A percentile compares a stretch with the other conserved stretches of the same genome.
Evolutionary conservation across 2,113 vertebrate species (phyloP).

Genomic region (Lanius ludovicianus): DNA sequence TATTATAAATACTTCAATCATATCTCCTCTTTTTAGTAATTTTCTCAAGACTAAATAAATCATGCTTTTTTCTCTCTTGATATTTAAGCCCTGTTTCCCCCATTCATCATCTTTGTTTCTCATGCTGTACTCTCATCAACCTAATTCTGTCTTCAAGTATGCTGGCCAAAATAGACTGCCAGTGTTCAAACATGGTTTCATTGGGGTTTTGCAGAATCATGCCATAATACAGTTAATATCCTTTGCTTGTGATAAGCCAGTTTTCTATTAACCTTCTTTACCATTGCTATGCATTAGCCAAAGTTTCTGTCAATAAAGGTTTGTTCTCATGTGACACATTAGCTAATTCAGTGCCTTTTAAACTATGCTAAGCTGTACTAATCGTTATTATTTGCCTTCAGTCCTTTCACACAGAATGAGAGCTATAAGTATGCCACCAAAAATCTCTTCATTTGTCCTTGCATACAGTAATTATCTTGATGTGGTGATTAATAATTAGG

Average conservation of each 20-base stretch:
- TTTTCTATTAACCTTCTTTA: constrained; percentile 41
- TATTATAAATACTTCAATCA: not conserved
- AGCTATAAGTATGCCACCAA: not conserved
- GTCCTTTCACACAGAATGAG: not conserved
- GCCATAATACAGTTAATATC: not conserved
- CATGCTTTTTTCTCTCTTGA: not conserved
- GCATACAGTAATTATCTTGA: constrained; percentile 1
- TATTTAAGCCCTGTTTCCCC: not conserved
- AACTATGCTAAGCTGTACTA: constrained; percentile 19
- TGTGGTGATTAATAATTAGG: not conserved
- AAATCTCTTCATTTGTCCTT: constrained; percentile 19
- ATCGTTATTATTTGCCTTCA: constrained; percentile 44
- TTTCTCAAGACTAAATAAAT: constrained; percentile 10
- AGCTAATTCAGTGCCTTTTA: constrained; percentile 43
- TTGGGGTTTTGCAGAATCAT: not conserved
- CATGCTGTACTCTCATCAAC: not conserved
- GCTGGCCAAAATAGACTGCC: not conserved
- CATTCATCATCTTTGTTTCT: constrained; percentile 35
- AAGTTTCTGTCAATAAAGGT: not conserved
- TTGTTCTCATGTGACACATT: not conserved
- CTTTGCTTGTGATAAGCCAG: not conserved
- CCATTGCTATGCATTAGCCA: not conserved
- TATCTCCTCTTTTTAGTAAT: not conserved
- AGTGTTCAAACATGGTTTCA: not conserved
- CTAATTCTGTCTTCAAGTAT: constrained; percentile 37